A percentile compares a stretch with the other conserved stretches of the same genome.
These are phyloP conservation scores for Philotrypesis tridentata DNA, from an alignment of 1,140 invertebrate species.

Conservation along the genomic window DNA sequence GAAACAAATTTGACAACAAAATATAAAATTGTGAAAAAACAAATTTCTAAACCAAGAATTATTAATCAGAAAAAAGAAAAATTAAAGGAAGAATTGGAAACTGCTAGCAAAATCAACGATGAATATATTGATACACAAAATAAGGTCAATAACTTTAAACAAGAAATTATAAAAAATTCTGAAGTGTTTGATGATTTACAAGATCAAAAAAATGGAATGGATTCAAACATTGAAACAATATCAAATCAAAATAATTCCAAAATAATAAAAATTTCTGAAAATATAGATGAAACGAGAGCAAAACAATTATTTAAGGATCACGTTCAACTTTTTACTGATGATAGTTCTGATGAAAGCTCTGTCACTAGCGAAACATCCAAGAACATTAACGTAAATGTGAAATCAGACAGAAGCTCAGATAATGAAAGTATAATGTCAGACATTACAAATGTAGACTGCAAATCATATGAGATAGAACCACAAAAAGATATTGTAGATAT, in stretches of 20 bases:
- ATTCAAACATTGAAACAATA: background rate
- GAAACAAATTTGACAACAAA: constrained; percentile 34
- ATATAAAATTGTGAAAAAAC: constrained; percentile 29
- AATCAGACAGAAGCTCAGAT: background rate
- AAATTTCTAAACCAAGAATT: background rate
- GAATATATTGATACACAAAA: background rate
- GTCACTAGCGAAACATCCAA: background rate
- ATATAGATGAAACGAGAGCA: background rate
- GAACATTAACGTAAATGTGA: background rate
- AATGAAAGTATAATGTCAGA: background rate
- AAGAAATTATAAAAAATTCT: background rate
- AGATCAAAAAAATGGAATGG: background rate
- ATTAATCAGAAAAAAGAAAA: background rate
- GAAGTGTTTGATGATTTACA: background rate
- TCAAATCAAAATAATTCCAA: constrained; percentile 5
- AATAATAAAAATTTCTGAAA: background rate
- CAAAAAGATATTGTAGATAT: background rate
- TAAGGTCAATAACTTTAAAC: background rate
- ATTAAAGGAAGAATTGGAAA: background rate
- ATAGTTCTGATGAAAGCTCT: background rate
- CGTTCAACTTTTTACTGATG: background rate
- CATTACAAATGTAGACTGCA: too few species aligned
- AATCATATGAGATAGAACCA: background rate
- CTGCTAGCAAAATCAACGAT: background rate
- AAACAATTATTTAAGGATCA: background rate